Conservation (phyloP, 2,797 vertebrate genomes). For the Sebastes variabilis region DNA sequence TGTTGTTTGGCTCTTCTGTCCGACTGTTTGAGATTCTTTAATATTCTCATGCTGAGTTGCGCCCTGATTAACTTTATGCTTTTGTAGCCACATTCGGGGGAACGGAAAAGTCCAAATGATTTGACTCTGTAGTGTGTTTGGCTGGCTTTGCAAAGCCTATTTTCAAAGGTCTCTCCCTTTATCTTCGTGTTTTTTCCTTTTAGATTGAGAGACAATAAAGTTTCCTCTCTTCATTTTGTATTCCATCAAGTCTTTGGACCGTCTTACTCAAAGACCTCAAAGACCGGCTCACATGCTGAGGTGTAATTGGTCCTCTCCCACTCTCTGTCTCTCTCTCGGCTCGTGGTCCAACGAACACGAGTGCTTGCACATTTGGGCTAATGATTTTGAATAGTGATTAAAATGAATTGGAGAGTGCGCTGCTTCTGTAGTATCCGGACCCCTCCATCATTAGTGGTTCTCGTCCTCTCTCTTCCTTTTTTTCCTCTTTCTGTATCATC, state of each 20-base stretch:
- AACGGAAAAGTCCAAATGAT: constrained; percentile 36
- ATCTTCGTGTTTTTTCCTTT: constrained; percentile 41
- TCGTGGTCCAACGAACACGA: constrained; percentile 58
- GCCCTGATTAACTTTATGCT: constrained; percentile 50
- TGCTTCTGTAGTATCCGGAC: constrained; percentile 70
- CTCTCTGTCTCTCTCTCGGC: constrained; percentile 43
- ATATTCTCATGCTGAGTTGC: constrained; percentile 22
- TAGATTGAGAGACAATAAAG: constrained; percentile 68
- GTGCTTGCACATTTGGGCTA: constrained; percentile 71
- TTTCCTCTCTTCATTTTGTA: constrained; percentile 64
- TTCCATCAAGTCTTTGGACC: constrained; percentile 65
- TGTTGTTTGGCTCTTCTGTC: constrained; percentile 45
- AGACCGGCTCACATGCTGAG: constrained; percentile 66
- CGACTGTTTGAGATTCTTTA: constrained; percentile 31
- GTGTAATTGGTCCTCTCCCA: constrained; percentile 73
- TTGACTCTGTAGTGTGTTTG: constrained; percentile 43
- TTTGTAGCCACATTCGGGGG: constrained; percentile 43
- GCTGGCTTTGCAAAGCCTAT: constrained; percentile 45
- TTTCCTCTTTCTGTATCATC: constrained; percentile 65
- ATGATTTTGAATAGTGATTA: constrained; percentile 81
- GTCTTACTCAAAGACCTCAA: constrained; percentile 59
- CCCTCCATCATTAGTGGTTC: constrained; percentile 80
- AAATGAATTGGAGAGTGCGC: constrained; percentile 79
- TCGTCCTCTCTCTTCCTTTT: constrained; percentile 49
- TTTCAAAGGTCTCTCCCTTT: constrained; percentile 50